phyloP scores from a whole-genome alignment of 2,113 vertebrate genomes.

The Pterocles gutturalis region DNA sequence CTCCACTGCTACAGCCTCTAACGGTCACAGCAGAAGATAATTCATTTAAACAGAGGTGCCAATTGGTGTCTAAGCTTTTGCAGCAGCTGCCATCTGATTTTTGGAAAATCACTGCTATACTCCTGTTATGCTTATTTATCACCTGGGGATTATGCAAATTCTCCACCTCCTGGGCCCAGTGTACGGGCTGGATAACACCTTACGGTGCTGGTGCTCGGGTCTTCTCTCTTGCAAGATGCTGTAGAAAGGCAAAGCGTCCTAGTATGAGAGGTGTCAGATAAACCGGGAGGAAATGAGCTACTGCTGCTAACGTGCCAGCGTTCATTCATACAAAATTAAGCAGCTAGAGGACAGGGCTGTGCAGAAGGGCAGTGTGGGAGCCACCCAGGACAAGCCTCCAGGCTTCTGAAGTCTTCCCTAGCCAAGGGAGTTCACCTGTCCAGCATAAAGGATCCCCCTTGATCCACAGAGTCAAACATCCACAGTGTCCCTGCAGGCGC shows the following conservation, averaged over 20 bases:
- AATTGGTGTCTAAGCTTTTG: not conserved
- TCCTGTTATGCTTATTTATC: not conserved
- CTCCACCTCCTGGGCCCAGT: not conserved
- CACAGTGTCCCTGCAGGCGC: not conserved
- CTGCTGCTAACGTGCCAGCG: not conserved
- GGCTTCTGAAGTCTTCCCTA: not conserved
- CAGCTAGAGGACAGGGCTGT: not conserved
- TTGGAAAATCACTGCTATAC: not conserved
- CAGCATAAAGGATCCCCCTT: not conserved
- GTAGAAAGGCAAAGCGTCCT: not conserved
- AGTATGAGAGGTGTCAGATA: not conserved
- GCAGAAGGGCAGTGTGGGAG: not conserved
- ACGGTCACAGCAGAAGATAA: not conserved
- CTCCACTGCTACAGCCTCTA: not conserved
- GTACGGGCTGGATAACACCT: not conserved
- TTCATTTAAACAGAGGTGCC: not conserved
- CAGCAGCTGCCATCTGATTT: not conserved
- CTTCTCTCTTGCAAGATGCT: not conserved
- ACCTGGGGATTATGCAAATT: not conserved
- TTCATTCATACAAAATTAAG: not conserved
- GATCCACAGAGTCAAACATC: not conserved
- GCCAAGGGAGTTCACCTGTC: not conserved
- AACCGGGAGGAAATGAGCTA: not conserved
- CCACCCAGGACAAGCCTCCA: not conserved
- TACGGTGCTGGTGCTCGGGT: not conserved